Percentiles rank a stretch among this genome's conserved stretches.
Evolutionary conservation across 2,113 vertebrate species (phyloP).

Genomic region (Erpornis zantholeuca): DNA sequence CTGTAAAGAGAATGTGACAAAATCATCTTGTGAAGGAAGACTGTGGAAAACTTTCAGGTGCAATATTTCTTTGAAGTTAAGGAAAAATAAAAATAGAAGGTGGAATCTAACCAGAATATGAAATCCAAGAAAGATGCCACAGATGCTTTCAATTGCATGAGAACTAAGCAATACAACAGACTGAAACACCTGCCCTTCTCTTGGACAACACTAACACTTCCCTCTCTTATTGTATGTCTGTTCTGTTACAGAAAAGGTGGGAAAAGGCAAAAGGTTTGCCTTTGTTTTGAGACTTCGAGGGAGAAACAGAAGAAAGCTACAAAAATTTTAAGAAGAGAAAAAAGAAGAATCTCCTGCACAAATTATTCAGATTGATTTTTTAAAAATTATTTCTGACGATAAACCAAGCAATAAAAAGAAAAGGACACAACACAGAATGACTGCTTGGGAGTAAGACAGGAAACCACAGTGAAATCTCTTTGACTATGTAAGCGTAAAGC

Average conservation of each 20-base stretch:
- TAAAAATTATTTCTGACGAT: not conserved
- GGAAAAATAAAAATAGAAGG: not conserved
- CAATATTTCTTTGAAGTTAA: not conserved
- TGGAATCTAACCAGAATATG: not conserved
- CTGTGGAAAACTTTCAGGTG: not conserved
- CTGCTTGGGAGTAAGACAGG: not conserved
- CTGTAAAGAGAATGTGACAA: not conserved
- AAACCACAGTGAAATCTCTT: not conserved
- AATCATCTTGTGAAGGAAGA: not conserved
- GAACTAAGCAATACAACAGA: not conserved
- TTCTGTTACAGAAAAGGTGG: not conserved
- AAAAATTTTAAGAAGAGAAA: not conserved
- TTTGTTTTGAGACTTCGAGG: not conserved
- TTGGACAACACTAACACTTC: fast-evolving
- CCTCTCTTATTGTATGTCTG: not conserved
- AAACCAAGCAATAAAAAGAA: not conserved
- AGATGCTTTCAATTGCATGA: not conserved
- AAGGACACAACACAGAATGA: not conserved
- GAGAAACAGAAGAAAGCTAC: not conserved
- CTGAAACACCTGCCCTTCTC: not conserved
- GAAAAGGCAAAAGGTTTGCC: not conserved
- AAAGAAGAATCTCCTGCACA: not conserved
- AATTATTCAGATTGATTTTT: not conserved
- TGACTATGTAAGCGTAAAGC: not conserved
- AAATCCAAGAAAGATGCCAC: not conserved